These are phyloP conservation scores for Aphaenogaster floridana DNA, from an alignment of 1,140 invertebrate species.

Conservation along the genomic window DNA sequence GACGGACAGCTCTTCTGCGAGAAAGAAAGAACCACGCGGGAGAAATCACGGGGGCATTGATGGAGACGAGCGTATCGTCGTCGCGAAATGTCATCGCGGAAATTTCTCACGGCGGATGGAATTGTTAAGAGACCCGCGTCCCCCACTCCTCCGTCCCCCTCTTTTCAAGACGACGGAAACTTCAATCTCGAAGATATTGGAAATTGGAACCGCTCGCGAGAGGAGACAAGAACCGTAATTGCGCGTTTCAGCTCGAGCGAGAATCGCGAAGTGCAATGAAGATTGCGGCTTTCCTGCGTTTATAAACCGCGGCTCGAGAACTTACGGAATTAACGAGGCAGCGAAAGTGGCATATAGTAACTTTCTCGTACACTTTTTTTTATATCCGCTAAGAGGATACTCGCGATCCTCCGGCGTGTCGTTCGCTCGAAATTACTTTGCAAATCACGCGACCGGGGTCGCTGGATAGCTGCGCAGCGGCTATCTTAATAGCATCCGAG, in stretches of 20 bases:
- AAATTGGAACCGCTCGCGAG: not conserved
- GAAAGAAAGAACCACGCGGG: not conserved
- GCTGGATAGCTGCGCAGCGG: not conserved
- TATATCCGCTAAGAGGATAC: not conserved
- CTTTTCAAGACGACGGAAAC: slow-evolving; percentile 14
- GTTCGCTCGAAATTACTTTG: slow-evolving; percentile 16
- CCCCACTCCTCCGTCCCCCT: not conserved
- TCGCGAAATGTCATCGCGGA: slow-evolving; percentile 41
- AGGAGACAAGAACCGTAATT: not conserved
- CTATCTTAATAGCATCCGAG: not conserved
- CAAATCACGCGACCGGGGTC: not conserved
- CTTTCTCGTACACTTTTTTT: slow-evolving; percentile 32
- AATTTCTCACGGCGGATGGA: slow-evolving; percentile 23
- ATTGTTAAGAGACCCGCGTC: not conserved
- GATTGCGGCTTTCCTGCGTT: not conserved
- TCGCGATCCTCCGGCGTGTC: not conserved
- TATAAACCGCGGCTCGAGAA: not conserved
- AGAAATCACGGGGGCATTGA: slow-evolving; percentile 1
- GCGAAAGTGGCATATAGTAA: slow-evolving; percentile 23
- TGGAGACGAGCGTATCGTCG: slow-evolving; percentile 2
- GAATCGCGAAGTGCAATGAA: not conserved
- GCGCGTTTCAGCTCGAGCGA: not conserved
- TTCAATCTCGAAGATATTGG: slow-evolving; percentile 30
- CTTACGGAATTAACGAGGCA: not conserved
- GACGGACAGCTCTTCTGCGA: not conserved